A percentile compares a stretch with the other conserved stretches of the same genome.
Conservation (phyloP, 2,888 invertebrate genomes). For the Plagodis pulveraria region DNA sequence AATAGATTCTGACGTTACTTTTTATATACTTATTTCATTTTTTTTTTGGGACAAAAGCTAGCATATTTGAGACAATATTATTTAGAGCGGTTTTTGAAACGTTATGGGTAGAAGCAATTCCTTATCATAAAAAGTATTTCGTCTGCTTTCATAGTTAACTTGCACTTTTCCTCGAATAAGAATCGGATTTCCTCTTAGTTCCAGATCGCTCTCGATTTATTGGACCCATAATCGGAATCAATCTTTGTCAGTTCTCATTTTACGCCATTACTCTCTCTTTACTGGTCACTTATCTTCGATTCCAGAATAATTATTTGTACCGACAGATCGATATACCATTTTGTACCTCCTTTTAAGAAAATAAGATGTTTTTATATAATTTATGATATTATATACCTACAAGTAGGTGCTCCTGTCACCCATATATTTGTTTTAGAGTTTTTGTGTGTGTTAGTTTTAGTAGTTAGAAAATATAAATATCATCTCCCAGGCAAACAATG, state of each 20-base stretch:
- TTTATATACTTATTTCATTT: too few species aligned
- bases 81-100: background rate
- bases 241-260: constrained; percentile 40
- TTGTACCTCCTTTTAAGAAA: too few species aligned
- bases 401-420: too few species aligned
- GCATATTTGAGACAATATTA: too few species aligned
- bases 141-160: constrained; percentile 15
- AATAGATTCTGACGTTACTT: too few species aligned
- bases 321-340: constrained; percentile 15
- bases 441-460: too few species aligned
- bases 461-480: too few species aligned
- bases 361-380: too few species aligned
- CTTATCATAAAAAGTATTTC: background rate
- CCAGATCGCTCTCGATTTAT: constrained; percentile 33
- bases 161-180: constrained; percentile 19
- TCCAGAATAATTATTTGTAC: constrained; percentile 40
- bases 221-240: constrained; percentile 40
- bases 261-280: constrained; percentile 39
- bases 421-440: too few species aligned
- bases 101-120: background rate
- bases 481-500: too few species aligned
- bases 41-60: too few species aligned
- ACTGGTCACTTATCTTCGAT: constrained; percentile 41
- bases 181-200: constrained; percentile 19
- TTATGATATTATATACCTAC: too few species aligned